Evolutionary conservation across 2,888 invertebrate species (phyloP).

Genomic region (Drosophila helvetica): DNA sequence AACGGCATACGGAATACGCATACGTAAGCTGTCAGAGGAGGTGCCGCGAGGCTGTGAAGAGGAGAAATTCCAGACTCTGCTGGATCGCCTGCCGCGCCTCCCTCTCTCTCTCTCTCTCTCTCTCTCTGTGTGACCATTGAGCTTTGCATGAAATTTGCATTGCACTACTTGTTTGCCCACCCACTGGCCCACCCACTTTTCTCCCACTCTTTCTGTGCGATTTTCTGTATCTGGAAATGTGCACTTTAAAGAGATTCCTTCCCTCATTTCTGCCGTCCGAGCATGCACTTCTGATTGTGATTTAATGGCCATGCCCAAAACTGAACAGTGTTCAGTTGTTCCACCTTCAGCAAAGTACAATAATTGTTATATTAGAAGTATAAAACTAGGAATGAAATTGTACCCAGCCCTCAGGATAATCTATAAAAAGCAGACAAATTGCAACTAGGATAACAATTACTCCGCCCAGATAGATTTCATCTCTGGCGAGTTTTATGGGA

Average conservation of each 20-base stretch:
- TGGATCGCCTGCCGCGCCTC: not conserved
- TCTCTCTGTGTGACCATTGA: constrained; percentile 26
- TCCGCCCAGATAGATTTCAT: not conserved
- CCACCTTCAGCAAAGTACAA: too few relatives aligned
- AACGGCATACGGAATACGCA: constrained; percentile 35
- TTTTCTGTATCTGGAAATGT: constrained; percentile 2
- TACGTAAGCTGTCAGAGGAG: not conserved
- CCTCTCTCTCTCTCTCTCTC: constrained; percentile 11
- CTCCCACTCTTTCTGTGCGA: constrained; percentile 9
- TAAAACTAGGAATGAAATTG: too few relatives aligned
- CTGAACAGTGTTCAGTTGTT: not conserved
- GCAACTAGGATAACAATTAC: not conserved
- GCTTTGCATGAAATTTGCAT: constrained; percentile 66
- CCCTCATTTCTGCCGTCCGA: not conserved
- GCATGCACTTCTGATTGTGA: not conserved
- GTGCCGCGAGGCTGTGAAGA: not conserved
- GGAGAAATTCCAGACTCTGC: constrained; percentile 14
- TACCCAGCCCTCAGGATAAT: too few relatives aligned
- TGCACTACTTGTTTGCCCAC: constrained; percentile 54
- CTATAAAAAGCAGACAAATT: too few relatives aligned
- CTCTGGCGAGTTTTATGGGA: not conserved
- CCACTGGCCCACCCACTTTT: constrained; percentile 21
- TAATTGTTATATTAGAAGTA: too few relatives aligned
- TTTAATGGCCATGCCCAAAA: not conserved
- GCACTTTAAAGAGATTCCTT: constrained; percentile 22